These are phyloP conservation scores for Recurvirostra avosetta DNA, from an alignment of 2,113 vertebrate species.

Conservation along the genomic window DNA sequence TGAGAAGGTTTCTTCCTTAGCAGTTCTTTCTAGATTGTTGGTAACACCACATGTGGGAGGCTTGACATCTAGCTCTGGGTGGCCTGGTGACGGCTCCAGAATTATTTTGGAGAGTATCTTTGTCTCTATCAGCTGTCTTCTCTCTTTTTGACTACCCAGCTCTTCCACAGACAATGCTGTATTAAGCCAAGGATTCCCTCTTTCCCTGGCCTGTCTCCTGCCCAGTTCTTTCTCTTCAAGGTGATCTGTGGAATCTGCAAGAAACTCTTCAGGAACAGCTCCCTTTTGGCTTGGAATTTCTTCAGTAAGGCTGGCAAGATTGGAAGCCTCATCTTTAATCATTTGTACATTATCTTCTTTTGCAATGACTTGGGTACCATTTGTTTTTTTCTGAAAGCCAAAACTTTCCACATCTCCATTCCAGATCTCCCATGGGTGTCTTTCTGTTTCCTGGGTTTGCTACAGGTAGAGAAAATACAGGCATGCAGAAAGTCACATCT, in stretches of 20 bases:
- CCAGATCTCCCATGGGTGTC: background rate
- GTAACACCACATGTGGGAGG: background rate
- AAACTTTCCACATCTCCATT: background rate
- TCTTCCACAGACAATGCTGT: background rate
- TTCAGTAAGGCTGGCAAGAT: background rate
- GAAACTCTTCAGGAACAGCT: background rate
- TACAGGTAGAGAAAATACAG: background rate
- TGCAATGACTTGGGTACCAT: background rate
- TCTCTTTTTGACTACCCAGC: conserved; percentile 26
- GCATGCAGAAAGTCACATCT: background rate
- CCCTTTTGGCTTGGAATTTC: background rate
- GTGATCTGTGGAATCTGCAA: background rate
- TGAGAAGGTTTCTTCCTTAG: background rate
- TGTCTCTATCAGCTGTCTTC: conserved; percentile 62
- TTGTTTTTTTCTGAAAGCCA: background rate
- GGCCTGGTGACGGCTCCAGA: background rate
- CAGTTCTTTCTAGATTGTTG: background rate
- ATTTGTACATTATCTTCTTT: background rate
- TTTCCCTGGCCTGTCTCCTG: background rate
- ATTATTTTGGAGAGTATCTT: conserved; percentile 62
- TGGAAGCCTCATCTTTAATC: background rate
- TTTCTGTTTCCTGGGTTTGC: background rate
- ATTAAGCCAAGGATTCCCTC: background rate
- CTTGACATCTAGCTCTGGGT: background rate
- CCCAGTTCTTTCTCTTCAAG: background rate